These are phyloP conservation scores for Pogona vitticeps DNA, from an alignment of 2,113 vertebrate species.

Conservation along the genomic window DNA sequence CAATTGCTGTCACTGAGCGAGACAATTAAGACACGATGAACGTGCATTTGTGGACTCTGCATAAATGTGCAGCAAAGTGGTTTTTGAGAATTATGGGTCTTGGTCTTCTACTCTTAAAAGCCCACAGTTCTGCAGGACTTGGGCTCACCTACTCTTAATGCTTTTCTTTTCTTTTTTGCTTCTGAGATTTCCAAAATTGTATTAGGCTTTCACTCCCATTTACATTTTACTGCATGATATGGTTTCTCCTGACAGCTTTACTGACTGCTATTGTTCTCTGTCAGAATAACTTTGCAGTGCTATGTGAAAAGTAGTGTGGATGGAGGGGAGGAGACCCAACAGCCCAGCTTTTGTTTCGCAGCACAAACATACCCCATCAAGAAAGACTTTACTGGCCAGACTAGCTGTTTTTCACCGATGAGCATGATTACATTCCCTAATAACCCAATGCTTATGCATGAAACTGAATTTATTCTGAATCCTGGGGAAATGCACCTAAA, in stretches of 20 bases:
- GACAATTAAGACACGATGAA: background rate
- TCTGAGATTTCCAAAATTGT: slow-evolving; percentile 17
- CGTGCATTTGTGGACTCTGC: background rate
- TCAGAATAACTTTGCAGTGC: slow-evolving; percentile 32
- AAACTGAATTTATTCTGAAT: background rate
- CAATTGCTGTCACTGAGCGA: background rate
- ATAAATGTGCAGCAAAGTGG: background rate
- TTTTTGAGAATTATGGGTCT: background rate
- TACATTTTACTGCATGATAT: slow-evolving; percentile 29
- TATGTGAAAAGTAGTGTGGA: background rate
- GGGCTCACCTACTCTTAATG: background rate
- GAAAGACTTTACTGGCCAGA: background rate
- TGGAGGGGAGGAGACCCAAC: background rate
- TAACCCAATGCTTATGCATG: slow-evolving; percentile 19
- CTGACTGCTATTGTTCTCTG: slow-evolving; percentile 29
- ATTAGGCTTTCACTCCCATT: slow-evolving; percentile 26
- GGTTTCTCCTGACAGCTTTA: slow-evolving; percentile 6
- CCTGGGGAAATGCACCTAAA: background rate
- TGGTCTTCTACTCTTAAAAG: slow-evolving; percentile 8
- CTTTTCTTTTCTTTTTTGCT: too few relatives aligned
- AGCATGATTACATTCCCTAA: slow-evolving; percentile 16
- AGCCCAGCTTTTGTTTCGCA: slow-evolving; percentile 30
- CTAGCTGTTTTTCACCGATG: background rate
- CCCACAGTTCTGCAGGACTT: background rate
- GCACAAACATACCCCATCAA: background rate